Evolutionary conservation across 2,113 vertebrate genomes (phyloP).

Genomic region (Bubalus kerabau): DNA sequence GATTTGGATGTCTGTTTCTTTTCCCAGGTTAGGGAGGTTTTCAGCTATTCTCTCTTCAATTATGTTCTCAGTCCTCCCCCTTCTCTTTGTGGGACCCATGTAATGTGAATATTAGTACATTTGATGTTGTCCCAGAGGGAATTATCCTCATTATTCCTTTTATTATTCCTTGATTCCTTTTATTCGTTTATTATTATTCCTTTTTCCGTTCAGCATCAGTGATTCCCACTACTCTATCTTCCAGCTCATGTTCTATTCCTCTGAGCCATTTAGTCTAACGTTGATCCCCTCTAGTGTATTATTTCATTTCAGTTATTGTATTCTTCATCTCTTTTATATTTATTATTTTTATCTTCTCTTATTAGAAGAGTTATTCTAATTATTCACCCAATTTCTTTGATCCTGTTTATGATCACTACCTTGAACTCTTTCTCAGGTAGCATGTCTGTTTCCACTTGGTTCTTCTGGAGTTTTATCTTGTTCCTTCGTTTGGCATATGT

Average conservation of each 20-base stretch:
- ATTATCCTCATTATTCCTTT: not conserved
- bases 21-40: not conserved
- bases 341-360: not conserved
- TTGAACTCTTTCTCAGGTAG: not conserved
- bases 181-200: not conserved
- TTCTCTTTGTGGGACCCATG: not conserved
- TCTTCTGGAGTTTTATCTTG: not conserved
- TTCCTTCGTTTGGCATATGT: not conserved
- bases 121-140: not conserved
- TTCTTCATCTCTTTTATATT: not conserved
- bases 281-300: not conserved
- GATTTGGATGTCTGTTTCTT: not conserved
- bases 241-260: not conserved
- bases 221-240: not conserved
- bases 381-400: not conserved
- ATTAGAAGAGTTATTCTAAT: not conserved
- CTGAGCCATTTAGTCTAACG: not conserved
- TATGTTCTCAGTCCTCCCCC: not conserved
- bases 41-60: not conserved
- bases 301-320: not conserved
- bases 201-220: not conserved
- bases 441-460: not conserved
- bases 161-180: no score
- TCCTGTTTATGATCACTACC: not conserved
- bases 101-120: not conserved